A percentile compares a stretch with the other conserved stretches of the same genome.
Conservation (phyloP, 1,140 invertebrate genomes). For the Ceratina australensis region DNA sequence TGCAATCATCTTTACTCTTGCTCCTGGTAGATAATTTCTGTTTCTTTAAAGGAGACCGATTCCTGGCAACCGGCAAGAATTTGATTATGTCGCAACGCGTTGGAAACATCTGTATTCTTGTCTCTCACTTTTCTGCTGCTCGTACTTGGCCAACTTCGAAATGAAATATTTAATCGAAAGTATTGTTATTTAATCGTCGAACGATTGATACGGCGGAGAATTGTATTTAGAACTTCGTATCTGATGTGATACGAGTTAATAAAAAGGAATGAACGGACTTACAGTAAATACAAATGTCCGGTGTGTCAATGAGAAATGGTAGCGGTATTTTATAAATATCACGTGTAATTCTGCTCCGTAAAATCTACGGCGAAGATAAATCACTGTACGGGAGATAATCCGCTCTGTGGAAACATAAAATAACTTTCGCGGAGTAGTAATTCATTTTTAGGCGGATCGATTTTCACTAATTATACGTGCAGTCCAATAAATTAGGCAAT, state of each 20-base stretch:
- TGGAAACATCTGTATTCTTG: no score
- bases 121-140: no score
- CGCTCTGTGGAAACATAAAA: neutral
- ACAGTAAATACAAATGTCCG: no score
- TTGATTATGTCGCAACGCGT: no score
- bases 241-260: neutral
- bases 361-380: neutral
- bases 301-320: neutral
- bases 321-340: constrained; percentile 1
- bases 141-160: no score
- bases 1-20: constrained; percentile 1
- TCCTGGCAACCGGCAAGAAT: no score
- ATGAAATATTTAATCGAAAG: no score
- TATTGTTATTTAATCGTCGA: no score
- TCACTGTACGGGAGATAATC: neutral
- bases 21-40: neutral
- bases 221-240: no score
- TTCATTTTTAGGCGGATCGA: neutral
- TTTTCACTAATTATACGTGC: neutral
- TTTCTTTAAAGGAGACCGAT: no score
- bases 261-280: neutral
- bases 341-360: neutral
- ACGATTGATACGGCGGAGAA: no score
- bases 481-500: neutral
- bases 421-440: neutral